Evolutionary conservation across 2,797 vertebrate species (phyloP).

Genomic region (Phataginus tetradactyla): DNA sequence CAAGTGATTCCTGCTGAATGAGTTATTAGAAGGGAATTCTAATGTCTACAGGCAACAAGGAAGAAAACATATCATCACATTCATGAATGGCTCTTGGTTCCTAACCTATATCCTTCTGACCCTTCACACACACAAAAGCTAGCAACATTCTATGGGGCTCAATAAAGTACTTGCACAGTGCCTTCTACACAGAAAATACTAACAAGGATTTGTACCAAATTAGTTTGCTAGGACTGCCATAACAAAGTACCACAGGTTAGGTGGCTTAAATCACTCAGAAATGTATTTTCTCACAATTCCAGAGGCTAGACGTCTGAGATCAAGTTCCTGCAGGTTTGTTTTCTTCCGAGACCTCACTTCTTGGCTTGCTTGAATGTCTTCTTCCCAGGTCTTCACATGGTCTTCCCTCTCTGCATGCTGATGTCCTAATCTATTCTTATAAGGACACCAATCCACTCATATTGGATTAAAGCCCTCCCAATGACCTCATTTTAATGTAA

Average conservation of each 20-base stretch:
- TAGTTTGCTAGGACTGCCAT: not conserved
- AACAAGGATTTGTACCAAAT: not conserved
- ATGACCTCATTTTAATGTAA: not conserved
- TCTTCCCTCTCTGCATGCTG: not conserved
- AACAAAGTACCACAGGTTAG: not conserved
- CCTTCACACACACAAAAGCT: not conserved
- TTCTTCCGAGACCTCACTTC: not conserved
- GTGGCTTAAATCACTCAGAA: not conserved
- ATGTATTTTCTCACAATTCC: not conserved
- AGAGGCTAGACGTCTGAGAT: not conserved
- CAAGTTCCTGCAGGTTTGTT: not conserved
- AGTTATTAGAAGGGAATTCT: not conserved
- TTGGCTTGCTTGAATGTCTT: not conserved
- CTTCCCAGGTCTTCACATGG: not conserved
- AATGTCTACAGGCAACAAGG: not conserved
- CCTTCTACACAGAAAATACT: not conserved
- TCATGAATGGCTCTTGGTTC: not conserved
- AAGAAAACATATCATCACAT: not conserved
- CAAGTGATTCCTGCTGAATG: not conserved
- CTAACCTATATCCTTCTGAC: not conserved
- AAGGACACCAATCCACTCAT: not conserved
- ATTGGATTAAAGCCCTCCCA: not conserved
- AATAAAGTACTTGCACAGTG: not conserved
- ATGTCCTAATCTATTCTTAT: not conserved
- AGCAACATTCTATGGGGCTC: not conserved